Percentiles rank a stretch among this genome's conserved stretches.
Evolutionary conservation across 2,797 vertebrate genomes (phyloP).

Genomic region (Hapalemur alaotrensis): DNA sequence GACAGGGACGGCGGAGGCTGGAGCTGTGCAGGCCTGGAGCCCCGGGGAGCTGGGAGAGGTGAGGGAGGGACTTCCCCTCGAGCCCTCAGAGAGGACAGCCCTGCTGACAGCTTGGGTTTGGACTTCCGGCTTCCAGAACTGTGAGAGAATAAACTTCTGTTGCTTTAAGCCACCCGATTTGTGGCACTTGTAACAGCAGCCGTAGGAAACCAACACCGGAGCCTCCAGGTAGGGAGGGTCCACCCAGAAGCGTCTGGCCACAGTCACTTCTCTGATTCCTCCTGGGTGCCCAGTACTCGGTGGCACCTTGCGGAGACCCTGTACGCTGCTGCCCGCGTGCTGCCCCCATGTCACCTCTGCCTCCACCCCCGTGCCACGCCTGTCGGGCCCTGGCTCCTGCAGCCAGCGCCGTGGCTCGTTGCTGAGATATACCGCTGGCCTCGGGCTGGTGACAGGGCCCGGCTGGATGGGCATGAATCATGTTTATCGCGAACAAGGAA

Average conservation of each 20-base stretch:
- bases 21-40: accelerated
- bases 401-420: not conserved
- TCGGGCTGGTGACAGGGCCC: constrained; percentile 22
- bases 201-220: not conserved
- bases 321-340: not conserved
- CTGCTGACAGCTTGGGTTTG: not conserved
- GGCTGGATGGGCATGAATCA: constrained; percentile 51
- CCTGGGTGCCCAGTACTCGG: not conserved
- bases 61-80: accelerated
- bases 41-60: not conserved
- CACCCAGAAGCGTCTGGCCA: accelerated
- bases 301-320: not conserved
- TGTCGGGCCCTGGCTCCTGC: accelerated
- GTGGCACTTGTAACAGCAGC: not conserved
- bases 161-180: not conserved
- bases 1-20: accelerated
- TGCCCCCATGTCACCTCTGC: not conserved
- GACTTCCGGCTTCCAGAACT: not conserved
- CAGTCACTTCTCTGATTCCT: not conserved
- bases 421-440: constrained; percentile 51
- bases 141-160: not conserved
- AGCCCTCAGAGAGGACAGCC: not conserved
- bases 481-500: constrained; percentile 78
- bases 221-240: not conserved
- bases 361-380: accelerated